A percentile compares a stretch with the other conserved stretches of the same genome.
These are phyloP conservation scores for Anseranas semipalmata DNA, from an alignment of 2,113 vertebrate species.

Conservation along the genomic window DNA sequence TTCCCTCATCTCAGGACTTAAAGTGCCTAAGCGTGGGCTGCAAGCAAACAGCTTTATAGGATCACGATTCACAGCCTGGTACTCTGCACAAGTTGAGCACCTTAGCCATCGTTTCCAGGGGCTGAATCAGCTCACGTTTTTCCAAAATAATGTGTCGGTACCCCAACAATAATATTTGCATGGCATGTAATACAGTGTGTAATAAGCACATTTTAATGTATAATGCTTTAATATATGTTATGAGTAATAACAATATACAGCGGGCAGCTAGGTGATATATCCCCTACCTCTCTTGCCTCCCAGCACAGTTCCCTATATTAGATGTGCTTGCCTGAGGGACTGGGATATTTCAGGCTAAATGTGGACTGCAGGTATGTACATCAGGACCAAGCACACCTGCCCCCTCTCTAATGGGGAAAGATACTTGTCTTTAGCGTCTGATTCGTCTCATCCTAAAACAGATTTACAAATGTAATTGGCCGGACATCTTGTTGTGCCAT, in stretches of 20 bases:
- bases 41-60: not conserved
- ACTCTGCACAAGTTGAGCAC: not conserved
- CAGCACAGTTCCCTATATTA: not conserved
- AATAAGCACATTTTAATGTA: not conserved
- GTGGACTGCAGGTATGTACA: not conserved
- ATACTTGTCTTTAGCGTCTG: not conserved
- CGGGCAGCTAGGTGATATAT: not conserved
- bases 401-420: not conserved
- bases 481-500: not conserved
- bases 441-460: not conserved
- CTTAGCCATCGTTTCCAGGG: not conserved
- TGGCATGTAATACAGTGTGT: not conserved
- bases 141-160: not conserved
- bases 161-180: not conserved
- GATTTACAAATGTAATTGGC: not conserved
- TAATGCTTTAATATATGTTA: not conserved
- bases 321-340: not conserved
- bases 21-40: not conserved
- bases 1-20: rapidly evolving
- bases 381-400: not conserved
- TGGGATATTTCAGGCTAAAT: not conserved
- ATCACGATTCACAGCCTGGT: not conserved
- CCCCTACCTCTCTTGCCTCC: not conserved
- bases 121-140: not conserved
- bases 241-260: not conserved